Evolutionary conservation across 2,113 vertebrate species (phyloP).

Genomic region (Amia ocellicauda): DNA sequence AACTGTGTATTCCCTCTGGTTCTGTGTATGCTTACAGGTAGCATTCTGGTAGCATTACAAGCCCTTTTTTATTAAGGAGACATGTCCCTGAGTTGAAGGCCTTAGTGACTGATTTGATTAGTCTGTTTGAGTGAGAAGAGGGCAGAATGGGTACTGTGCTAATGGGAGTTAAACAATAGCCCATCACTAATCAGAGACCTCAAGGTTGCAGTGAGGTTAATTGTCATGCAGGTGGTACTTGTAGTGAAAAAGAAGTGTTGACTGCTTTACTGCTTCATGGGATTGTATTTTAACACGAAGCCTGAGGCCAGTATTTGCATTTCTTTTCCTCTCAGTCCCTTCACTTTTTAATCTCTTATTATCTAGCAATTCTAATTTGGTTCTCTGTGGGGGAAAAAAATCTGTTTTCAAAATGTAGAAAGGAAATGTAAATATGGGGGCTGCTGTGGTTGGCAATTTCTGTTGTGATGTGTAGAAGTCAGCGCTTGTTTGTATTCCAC

Average conservation of each 20-base stretch:
- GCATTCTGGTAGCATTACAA: slow-evolving; percentile 53
- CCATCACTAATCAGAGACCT: slow-evolving; percentile 91
- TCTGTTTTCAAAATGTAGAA: slow-evolving; percentile 57
- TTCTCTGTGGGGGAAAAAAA: slow-evolving; percentile 60
- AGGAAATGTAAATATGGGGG: slow-evolving; percentile 73
- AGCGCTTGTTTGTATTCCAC: slow-evolving; percentile 40
- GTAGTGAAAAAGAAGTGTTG: slow-evolving; percentile 71
- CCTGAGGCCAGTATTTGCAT: slow-evolving; percentile 85
- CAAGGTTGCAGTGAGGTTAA: slow-evolving; percentile 90
- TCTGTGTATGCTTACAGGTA: slow-evolving; percentile 38
- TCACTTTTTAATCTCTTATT: slow-evolving; percentile 80
- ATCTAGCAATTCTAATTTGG: slow-evolving; percentile 64
- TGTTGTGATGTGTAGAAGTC: slow-evolving; percentile 64
- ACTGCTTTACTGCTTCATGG: slow-evolving; percentile 83
- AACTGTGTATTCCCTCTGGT: not conserved
- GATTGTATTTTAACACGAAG: slow-evolving; percentile 80
- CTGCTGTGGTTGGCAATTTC: slow-evolving; percentile 43
- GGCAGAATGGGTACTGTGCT: slow-evolving; percentile 78
- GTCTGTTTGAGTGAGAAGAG: slow-evolving; percentile 73
- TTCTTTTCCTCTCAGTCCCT: slow-evolving; percentile 67
- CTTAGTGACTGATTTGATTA: slow-evolving; percentile 80
- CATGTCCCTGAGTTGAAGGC: slow-evolving; percentile 57
- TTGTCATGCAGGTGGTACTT: slow-evolving; percentile 85
- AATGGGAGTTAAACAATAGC: slow-evolving; percentile 83
- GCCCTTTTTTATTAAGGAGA: slow-evolving; percentile 56